Conservation (phyloP, 2,888 invertebrate genomes). For the Drosophila trichaetosa region DNA sequence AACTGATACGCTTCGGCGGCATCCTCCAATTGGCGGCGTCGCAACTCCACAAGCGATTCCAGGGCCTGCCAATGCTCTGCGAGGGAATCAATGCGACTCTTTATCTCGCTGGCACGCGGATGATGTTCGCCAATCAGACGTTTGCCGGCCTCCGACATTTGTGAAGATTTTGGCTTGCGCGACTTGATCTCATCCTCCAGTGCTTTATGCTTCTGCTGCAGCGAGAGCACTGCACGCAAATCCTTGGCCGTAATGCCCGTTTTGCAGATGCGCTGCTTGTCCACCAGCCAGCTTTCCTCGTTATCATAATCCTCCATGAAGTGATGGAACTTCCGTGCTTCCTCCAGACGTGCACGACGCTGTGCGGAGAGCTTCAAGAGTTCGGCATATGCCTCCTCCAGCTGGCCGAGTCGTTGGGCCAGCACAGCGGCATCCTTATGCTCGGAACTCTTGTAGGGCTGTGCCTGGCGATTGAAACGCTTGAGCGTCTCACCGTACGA, state of each 20-base stretch:
- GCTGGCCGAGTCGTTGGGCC: constrained; percentile 90
- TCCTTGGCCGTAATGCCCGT: constrained; percentile 98
- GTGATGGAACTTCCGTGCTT: constrained; percentile 96
- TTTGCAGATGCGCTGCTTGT: constrained; percentile 96
- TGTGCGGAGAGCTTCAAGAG: constrained; percentile 85
- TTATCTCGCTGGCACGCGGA: constrained; percentile 92
- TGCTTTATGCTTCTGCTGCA: constrained; percentile 97
- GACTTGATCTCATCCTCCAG: constrained; percentile 94
- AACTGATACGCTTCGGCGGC: constrained; percentile 98
- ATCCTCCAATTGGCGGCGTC: constrained; percentile 92
- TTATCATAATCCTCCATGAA: constrained; percentile 99
- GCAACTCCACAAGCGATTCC: constrained; percentile 91
- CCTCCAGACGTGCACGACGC: constrained; percentile 93
- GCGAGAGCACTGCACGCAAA: constrained; percentile 93
- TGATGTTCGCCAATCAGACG: constrained; percentile 91
- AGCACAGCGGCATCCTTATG: constrained; percentile 87
- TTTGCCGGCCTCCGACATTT: constrained; percentile 89
- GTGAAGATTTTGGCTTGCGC: constrained; percentile 88
- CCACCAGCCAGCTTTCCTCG: constrained; percentile 98
- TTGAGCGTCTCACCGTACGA: constrained; percentile 94
- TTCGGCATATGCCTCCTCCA: constrained; percentile 92
- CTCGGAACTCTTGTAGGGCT: constrained; percentile 87
- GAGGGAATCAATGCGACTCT: constrained; percentile 91
- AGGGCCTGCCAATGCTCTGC: constrained; percentile 95
- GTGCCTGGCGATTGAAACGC: constrained; percentile 89